Percentiles rank a stretch among this genome's conserved stretches.
Evolutionary conservation across 2,797 vertebrate species (phyloP).

Genomic region (Huso huso): DNA sequence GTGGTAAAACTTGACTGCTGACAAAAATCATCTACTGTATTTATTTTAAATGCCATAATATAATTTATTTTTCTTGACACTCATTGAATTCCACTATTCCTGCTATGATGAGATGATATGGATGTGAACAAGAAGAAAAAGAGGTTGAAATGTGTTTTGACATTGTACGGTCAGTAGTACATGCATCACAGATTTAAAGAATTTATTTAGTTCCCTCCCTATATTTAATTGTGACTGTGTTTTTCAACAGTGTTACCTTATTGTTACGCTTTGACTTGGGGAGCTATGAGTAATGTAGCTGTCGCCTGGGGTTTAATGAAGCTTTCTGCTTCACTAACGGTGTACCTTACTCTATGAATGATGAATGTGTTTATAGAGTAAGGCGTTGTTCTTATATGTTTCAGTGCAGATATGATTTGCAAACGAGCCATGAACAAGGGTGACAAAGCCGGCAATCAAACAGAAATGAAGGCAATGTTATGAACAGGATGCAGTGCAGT

Average conservation of each 20-base stretch:
- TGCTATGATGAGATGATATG: too few relatives aligned
- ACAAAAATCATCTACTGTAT: too few relatives aligned
- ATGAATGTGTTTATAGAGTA: background rate
- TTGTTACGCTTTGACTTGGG: background rate
- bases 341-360: constrained; percentile 9
- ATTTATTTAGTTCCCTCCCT: too few relatives aligned
- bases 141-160: background rate
- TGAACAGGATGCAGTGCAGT: too few relatives aligned
- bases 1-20: too few relatives aligned
- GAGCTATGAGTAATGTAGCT: constrained; percentile 14
- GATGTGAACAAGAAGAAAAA: too few relatives aligned
- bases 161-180: background rate
- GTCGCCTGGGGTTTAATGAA: constrained; percentile 13
- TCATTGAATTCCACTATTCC: too few relatives aligned
- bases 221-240: too few relatives aligned
- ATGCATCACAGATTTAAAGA: too few relatives aligned
- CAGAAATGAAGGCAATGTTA: background rate
- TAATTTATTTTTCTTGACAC: too few relatives aligned
- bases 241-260: background rate
- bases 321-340: constrained; percentile 12
- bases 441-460: constrained; percentile 1
- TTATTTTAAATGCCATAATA: too few relatives aligned
- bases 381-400: background rate
- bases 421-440: background rate
- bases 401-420: background rate